A percentile compares a stretch with the other conserved stretches of the same genome.
phyloP scores from a whole-genome alignment of 2,113 vertebrate species.

The Ptychochromis oligacanthus region DNA sequence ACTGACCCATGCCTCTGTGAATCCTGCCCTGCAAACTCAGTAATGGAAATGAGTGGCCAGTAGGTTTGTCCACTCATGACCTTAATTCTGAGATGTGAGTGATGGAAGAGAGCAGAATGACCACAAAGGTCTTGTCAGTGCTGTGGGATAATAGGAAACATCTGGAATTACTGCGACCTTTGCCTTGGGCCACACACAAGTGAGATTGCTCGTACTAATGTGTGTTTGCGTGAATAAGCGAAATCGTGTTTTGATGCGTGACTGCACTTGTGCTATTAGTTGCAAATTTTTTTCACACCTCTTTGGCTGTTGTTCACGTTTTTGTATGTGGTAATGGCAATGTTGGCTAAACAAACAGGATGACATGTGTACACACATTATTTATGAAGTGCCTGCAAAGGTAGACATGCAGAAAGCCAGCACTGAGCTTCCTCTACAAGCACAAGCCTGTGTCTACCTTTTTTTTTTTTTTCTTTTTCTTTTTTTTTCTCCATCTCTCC shows the following conservation, averaged over 20 bases:
- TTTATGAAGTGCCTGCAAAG: constrained; percentile 24
- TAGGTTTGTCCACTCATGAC: constrained; percentile 37
- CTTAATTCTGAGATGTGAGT: constrained; percentile 27
- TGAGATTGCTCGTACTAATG: constrained; percentile 10
- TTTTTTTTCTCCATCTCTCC: constrained; percentile 1
- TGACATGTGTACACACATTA: constrained; percentile 15
- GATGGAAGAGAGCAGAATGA: constrained; percentile 45
- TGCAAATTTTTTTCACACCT: neutral
- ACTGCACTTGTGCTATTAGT: neutral
- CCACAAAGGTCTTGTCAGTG: constrained; percentile 48
- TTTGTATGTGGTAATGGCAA: neutral
- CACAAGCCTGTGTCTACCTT: constrained; percentile 16
- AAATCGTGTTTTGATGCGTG: neutral
- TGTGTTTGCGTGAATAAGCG: constrained; percentile 2
- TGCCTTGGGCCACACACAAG: constrained; percentile 60
- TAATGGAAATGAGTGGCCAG: constrained; percentile 22
- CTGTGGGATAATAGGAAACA: constrained; percentile 74
- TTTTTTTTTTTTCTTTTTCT: neutral
- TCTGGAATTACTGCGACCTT: constrained; percentile 69
- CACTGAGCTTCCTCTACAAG: constrained; percentile 47
- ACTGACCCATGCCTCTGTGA: constrained; percentile 11
- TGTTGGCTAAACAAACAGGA: constrained; percentile 57
- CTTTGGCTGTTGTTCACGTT: neutral
- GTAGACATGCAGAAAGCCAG: constrained; percentile 48
- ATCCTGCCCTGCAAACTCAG: constrained; percentile 21